A percentile compares a stretch with the other conserved stretches of the same genome.
phyloP scores from a whole-genome alignment of 2,888 invertebrate genomes.

The Hirtodrosophila cameraria region DNA sequence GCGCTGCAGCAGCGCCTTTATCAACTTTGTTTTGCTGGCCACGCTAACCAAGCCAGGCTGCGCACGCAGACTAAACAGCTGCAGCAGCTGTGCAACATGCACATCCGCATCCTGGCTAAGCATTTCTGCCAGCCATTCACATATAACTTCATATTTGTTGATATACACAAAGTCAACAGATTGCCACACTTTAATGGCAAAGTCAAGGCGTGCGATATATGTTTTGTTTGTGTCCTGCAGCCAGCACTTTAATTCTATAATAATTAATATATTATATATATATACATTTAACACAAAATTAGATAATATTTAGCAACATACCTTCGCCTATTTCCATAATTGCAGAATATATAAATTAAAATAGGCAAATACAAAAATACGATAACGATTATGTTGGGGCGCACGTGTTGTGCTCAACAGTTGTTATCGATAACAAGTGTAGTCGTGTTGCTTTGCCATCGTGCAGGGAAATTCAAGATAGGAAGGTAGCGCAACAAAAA shows the following conservation, averaged over 20 bases:
- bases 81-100: slow-evolving; percentile 35
- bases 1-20: slow-evolving; percentile 48
- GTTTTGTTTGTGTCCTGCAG: slow-evolving; percentile 72
- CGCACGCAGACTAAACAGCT: slow-evolving; percentile 65
- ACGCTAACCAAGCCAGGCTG: slow-evolving; percentile 75
- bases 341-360: slow-evolving; percentile 1
- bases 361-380: slow-evolving; percentile 24
- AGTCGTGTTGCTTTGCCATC: slow-evolving; percentile 1
- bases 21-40: slow-evolving; percentile 62
- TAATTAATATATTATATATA: background rate
- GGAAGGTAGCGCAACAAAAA: background rate
- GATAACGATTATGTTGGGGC: slow-evolving; percentile 28
- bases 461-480: background rate
- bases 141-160: slow-evolving; percentile 80
- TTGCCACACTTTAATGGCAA: slow-evolving; percentile 82
- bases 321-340: slow-evolving; percentile 66
- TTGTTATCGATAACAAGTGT: slow-evolving; percentile 29
- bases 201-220: slow-evolving; percentile 76
- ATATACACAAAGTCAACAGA: slow-evolving; percentile 79
- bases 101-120: slow-evolving; percentile 24
- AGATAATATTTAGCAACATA: slow-evolving; percentile 20
- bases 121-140: slow-evolving; percentile 73
- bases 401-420: slow-evolving; percentile 56
- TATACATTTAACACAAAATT: no score
- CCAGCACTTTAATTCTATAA: slow-evolving; percentile 81